phyloP scores from a whole-genome alignment of 2,888 invertebrate genomes.

The Sinodicranocentrus sp. region DNA sequence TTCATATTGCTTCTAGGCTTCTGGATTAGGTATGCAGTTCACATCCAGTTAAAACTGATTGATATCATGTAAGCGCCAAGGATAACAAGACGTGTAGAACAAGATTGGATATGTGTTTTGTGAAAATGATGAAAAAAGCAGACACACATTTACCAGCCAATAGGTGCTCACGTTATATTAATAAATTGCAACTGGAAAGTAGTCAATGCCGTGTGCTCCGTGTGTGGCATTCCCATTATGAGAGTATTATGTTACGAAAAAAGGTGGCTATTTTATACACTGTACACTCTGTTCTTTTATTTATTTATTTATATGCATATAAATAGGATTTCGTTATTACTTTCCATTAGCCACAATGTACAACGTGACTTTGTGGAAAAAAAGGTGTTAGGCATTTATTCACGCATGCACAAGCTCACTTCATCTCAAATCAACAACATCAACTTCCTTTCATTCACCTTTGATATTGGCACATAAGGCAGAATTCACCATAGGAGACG shows the following conservation, averaged over 20 bases:
- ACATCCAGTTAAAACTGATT: constrained; percentile 54
- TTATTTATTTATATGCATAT: no score
- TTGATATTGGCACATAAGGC: not conserved
- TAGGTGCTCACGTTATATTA: no score
- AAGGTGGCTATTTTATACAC: not conserved
- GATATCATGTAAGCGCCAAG: constrained; percentile 30
- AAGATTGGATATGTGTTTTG: no score
- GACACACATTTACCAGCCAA: no score
- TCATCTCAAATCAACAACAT: constrained; percentile 16
- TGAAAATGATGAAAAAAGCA: no score
- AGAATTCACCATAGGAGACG: not conserved
- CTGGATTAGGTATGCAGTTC: not conserved
- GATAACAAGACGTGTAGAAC: no score
- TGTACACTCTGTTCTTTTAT: no score
- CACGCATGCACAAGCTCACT: constrained; percentile 47
- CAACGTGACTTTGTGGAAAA: not conserved
- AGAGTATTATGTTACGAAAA: constrained; percentile 41
- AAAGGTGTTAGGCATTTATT: constrained; percentile 50
- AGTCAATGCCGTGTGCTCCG: constrained; percentile 2
- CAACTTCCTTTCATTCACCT: not conserved
- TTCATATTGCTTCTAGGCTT: no score
- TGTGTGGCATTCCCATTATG: constrained; percentile 54
- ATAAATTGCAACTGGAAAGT: no score
- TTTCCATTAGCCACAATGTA: constrained; percentile 39
- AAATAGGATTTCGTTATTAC: not conserved